Evolutionary conservation across 2,113 vertebrate genomes (phyloP).

Genomic region (Amphiprion percula): DNA sequence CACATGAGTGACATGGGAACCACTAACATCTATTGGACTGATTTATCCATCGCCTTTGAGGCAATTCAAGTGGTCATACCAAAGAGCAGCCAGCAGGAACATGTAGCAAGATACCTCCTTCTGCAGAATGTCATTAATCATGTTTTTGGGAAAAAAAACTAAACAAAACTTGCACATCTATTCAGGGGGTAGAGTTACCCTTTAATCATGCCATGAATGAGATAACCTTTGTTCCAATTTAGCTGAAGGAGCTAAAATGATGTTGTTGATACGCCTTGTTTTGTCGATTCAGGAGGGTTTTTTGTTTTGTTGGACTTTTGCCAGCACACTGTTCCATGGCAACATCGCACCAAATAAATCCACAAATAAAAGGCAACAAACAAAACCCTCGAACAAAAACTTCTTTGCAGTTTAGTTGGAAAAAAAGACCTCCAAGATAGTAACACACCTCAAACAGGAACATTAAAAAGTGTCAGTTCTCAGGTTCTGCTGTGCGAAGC

Average conservation of each 20-base stretch:
- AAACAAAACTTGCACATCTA: neutral
- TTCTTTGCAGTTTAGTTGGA: constrained; percentile 31
- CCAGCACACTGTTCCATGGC: constrained; percentile 25
- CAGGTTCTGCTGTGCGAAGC: neutral
- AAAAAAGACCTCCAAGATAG: neutral
- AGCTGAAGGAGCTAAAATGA: constrained; percentile 12
- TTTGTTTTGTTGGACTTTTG: neutral
- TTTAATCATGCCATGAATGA: constrained; percentile 27
- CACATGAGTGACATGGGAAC: constrained; percentile 48
- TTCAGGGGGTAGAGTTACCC: neutral
- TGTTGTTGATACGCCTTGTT: constrained; percentile 4
- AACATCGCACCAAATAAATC: constrained; percentile 56
- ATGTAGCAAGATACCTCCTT: constrained; percentile 7
- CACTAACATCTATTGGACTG: constrained; percentile 19
- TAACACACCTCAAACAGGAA: constrained; percentile 20
- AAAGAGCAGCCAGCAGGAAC: neutral
- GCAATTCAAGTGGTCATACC: constrained; percentile 10
- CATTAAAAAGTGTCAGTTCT: constrained; percentile 13
- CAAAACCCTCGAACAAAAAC: constrained; percentile 23
- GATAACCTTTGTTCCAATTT: constrained; percentile 28
- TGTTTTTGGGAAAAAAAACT: neutral
- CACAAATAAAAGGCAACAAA: constrained; percentile 45
- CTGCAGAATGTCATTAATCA: constrained; percentile 8
- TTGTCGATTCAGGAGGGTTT: constrained; percentile 39
- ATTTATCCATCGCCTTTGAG: constrained; percentile 21